Conservation (phyloP, 2,888 invertebrate species). For the Aethes cnicana region DNA sequence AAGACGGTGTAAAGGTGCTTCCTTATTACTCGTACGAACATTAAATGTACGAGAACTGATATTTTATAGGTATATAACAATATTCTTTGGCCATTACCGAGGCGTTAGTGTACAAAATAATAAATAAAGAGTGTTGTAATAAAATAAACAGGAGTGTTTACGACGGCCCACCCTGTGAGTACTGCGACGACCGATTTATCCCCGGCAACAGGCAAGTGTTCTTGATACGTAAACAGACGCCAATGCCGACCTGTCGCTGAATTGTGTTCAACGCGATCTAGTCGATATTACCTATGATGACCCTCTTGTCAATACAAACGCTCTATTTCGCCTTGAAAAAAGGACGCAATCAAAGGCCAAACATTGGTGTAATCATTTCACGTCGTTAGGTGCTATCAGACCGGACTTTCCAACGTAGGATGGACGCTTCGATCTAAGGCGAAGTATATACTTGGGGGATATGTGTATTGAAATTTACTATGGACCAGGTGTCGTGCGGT, state of each 20-base stretch:
- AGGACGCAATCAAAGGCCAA: too few relatives aligned
- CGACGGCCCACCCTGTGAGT: conserved; percentile 46
- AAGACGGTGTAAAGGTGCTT: conserved; percentile 20
- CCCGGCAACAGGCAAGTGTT: conserved; percentile 43
- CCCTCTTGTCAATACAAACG: background rate
- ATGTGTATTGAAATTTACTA: too few relatives aligned
- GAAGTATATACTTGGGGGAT: too few relatives aligned
- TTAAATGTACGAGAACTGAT: conserved; percentile 13
- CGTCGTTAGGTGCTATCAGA: too few relatives aligned
- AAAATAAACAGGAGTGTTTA: conserved; percentile 64
- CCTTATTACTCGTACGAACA: conserved; percentile 14
- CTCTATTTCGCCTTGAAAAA: too few relatives aligned
- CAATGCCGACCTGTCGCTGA: conserved; percentile 56
- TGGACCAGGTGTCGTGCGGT: too few relatives aligned
- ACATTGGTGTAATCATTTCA: too few relatives aligned
- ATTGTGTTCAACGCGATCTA: conserved; percentile 57
- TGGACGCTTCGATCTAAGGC: too few relatives aligned
- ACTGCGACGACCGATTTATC: conserved; percentile 60
- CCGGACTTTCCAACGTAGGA: too few relatives aligned
- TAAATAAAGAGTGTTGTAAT: conserved; percentile 44
- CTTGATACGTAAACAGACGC: conserved; percentile 42
- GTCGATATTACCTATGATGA: conserved; percentile 34
- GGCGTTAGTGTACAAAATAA: conserved; percentile 31
- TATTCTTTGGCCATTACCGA: conserved; percentile 22
- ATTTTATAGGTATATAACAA: conserved; percentile 26